Base-by-base conservation (phyloP, 2,797 vertebrate species). In the Trematomus bernacchii region DNA sequence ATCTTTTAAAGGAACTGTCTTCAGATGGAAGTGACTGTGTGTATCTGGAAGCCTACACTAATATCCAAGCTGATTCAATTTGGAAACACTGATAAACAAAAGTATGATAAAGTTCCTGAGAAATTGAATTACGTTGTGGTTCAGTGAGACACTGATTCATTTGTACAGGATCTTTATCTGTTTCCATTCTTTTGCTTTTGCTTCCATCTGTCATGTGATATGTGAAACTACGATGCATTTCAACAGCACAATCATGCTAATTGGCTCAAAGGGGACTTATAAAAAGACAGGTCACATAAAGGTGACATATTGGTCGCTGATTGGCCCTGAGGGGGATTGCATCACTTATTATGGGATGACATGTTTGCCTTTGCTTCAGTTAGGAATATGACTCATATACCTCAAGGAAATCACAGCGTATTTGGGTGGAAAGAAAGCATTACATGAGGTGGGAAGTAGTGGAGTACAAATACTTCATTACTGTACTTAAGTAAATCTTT, bases 41-140 rank as follows among this genome's bases (percentile, higher is more conserved):
- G 58, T 66, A 53, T 78, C 64, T 51, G 18, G 6, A 11, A 58
- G 59, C 60, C 59, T 57, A 78, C 50, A 69, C 21, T 64, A 43
- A 8, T 66, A 79, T 76, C 64, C 64, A 42, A 66, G 70, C 54
- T 55, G 46, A 72, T 76, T 81, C 53, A 68, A 21, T 6, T 58
- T 21, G 50, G 67, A 80, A 86, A 53, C 15, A n/a, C 7, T 54
- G 73, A 80, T 73, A 52, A 76, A 75, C 68, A 80, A 60, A 19
- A 62, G 43, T 10, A 44, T 46, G 62, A 79, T 51, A 62, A 33
- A 0, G 9, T 48, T 53, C 30, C 47, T 53, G 52, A 70, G 40
- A 33, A 47, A 71, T 16, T 66, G 18, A 79, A 74, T 74, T 54
- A 66, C 40, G 18, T 47, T 27, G 12, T 60, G 40, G 13, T 27